Evolutionary conservation across 2,113 vertebrate genomes (phyloP).

Genomic region (Triplophysa tibetana): DNA sequence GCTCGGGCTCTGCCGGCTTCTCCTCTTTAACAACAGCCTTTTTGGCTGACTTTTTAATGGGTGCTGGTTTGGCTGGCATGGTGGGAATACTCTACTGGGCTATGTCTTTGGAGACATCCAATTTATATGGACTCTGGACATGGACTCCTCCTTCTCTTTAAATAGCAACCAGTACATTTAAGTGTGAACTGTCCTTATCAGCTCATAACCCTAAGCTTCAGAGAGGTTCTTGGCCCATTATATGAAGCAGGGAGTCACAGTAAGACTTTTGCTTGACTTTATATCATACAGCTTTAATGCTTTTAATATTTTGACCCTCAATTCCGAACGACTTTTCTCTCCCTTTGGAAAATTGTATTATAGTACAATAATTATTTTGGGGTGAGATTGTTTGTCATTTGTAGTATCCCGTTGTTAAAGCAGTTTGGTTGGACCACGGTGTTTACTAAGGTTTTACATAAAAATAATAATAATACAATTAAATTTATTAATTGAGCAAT

Average conservation of each 20-base stretch:
- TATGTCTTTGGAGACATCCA: slow-evolving; percentile 8
- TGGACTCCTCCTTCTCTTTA: slow-evolving; percentile 65
- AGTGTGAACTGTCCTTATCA: slow-evolving; percentile 22
- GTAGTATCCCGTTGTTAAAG: too few relatives aligned
- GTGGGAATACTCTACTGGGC: slow-evolving; percentile 33
- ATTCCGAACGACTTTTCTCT: not conserved
- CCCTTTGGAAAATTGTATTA: too few relatives aligned
- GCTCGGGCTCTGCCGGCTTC: slow-evolving; percentile 14
- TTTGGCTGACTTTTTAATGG: slow-evolving; percentile 69
- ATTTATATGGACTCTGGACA: slow-evolving; percentile 60
- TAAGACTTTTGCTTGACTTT: not conserved
- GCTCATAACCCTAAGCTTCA: not conserved
- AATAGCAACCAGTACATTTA: slow-evolving; percentile 23
- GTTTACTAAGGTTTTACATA: too few relatives aligned
- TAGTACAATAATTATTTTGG: too few relatives aligned
- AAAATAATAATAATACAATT: too few relatives aligned
- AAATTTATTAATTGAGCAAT: too few relatives aligned
- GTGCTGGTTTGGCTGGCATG: slow-evolving; percentile 64
- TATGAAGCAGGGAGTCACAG: not conserved
- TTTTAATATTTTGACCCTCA: not conserved
- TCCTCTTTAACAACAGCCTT: slow-evolving; percentile 60
- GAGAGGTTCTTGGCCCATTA: not conserved
- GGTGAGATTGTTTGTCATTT: too few relatives aligned
- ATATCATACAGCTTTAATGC: not conserved
- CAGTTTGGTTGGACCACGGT: too few relatives aligned